Percentiles rank a stretch among this genome's conserved stretches.
These are phyloP conservation scores for Drosophila atripex DNA, from an alignment of 2,888 invertebrate genomes.

Conservation along the genomic window DNA sequence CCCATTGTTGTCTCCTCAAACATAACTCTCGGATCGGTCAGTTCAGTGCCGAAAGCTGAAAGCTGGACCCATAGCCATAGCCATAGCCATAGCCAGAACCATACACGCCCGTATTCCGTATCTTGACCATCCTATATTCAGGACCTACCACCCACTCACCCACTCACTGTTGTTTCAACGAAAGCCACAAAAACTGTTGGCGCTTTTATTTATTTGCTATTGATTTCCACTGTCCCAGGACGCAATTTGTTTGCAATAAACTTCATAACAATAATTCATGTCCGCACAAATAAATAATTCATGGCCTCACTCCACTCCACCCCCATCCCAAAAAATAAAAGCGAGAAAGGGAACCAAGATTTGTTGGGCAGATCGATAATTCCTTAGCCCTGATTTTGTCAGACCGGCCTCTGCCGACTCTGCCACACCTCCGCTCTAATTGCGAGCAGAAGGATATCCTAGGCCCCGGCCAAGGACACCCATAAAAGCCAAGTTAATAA, in stretches of 20 bases:
- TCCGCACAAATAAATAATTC: conserved; percentile 80
- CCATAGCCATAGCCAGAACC: background rate
- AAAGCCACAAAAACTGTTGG: conserved; percentile 79
- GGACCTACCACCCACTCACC: background rate
- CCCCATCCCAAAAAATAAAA: too few relatives aligned
- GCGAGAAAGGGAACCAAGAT: conserved; percentile 12
- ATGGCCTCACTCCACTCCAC: conserved; percentile 64
- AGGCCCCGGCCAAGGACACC: conserved; percentile 21
- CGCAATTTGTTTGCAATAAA: conserved; percentile 81
- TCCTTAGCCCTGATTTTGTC: background rate
- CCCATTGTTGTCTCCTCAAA: conserved; percentile 61
- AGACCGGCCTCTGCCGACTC: too few relatives aligned
- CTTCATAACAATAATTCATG: conserved; percentile 81
- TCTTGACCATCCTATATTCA: conserved; percentile 59
- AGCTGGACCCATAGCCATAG: background rate
- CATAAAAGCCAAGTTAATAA: conserved; percentile 71
- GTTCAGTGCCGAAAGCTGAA: conserved; percentile 9
- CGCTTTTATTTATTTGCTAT: conserved; percentile 80
- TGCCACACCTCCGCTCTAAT: background rate
- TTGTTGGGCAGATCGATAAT: conserved; percentile 24
- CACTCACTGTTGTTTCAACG: conserved; percentile 59
- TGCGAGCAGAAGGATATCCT: background rate
- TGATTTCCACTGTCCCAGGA: conserved; percentile 80
- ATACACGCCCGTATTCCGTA: conserved; percentile 38
- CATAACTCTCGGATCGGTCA: conserved; percentile 52